Conservation (phyloP, 23 tunicate species). For the Ciona savignyi region DNA sequence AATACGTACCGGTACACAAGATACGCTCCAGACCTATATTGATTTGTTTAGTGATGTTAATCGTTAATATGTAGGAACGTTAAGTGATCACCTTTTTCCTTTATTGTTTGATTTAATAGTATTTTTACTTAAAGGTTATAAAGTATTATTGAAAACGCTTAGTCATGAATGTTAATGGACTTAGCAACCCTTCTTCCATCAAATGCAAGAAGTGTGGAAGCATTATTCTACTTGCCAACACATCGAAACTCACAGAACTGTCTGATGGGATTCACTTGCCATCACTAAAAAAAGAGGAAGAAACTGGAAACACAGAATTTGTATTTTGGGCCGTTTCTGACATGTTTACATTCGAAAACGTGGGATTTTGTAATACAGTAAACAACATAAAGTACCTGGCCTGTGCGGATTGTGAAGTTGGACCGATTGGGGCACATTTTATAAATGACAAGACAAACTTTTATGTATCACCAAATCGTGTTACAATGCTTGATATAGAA, state of each 20-base stretch:
- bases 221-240: conserved; percentile 42
- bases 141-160: no score
- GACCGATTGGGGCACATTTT: conserved; percentile 85
- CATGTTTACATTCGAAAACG: conserved; percentile 89
- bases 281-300: conserved; percentile 32
- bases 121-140: no score
- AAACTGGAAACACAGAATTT: conserved; percentile 20
- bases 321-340: conserved; percentile 81
- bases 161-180: not conserved
- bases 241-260: conserved; percentile 21
- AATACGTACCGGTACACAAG: no score
- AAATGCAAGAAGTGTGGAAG: conserved; percentile 54
- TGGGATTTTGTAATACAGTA: conserved; percentile 90
- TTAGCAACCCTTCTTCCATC: conserved; percentile 45
- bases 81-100: no score
- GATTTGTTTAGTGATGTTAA: no score
- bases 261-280: conserved; percentile 67
- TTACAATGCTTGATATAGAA: not conserved
- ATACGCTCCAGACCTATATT: no score
- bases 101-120: no score
- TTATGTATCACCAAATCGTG: conserved; percentile 49
- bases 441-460: conserved; percentile 33
- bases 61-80: no score
- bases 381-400: conserved; percentile 66
- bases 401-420: conserved; percentile 96